A percentile compares a stretch with the other conserved stretches of the same genome.
phyloP scores from a whole-genome alignment of 2,113 vertebrate genomes.

The Noturus placidus region DNA sequence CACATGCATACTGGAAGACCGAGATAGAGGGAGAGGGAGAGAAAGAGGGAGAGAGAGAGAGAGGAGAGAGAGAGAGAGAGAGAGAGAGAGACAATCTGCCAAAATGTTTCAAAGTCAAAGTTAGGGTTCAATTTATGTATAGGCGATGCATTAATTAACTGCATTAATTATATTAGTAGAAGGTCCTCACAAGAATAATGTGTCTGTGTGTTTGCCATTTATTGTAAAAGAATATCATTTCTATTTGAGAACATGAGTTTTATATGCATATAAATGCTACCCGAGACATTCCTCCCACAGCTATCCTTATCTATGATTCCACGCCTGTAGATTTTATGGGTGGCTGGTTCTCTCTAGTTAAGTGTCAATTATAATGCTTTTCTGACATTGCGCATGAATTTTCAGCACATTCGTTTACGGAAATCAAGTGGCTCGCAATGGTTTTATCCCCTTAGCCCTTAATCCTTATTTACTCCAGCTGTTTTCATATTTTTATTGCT shows the following conservation, averaged over 20 bases:
- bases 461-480: constrained; percentile 56
- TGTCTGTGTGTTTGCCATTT: constrained; percentile 1
- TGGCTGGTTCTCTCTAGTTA: constrained; percentile 42
- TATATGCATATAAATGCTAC: constrained; percentile 28
- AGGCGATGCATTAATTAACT: background rate
- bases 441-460: constrained; percentile 56
- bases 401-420: constrained; percentile 46
- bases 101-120: background rate
- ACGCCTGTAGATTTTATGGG: constrained; percentile 43
- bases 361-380: constrained; percentile 55
- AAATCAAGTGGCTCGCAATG: constrained; percentile 49
- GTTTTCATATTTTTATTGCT: constrained; percentile 42
- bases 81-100: background rate
- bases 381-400: constrained; percentile 48
- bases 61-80: background rate
- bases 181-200: background rate
- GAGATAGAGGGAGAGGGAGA: background rate
- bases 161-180: background rate
- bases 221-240: constrained; percentile 19
- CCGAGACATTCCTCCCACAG: constrained; percentile 39
- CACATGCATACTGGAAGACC: background rate
- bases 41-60: background rate
- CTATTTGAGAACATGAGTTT: constrained; percentile 34
- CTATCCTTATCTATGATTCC: constrained; percentile 43
- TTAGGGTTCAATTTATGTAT: background rate